phyloP scores from a whole-genome alignment of 2,888 invertebrate species.

The Mayetiola destructor region DNA sequence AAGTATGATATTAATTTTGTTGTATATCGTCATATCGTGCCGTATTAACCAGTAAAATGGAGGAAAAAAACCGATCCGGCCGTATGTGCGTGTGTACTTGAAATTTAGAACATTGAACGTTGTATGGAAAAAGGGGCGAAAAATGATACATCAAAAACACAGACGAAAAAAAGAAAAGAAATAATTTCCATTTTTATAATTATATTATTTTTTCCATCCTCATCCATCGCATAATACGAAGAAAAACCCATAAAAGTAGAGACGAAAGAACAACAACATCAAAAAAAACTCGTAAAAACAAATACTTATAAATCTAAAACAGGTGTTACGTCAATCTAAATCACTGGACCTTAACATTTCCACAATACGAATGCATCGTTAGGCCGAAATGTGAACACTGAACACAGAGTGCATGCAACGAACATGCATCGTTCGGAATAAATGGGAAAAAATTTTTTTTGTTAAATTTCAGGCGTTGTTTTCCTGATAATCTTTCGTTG shows the following conservation, averaged over 20 bases:
- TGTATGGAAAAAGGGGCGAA: constrained; percentile 2
- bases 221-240: background rate
- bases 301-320: constrained; percentile 13
- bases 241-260: background rate
- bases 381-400: background rate
- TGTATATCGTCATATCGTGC: too few species aligned
- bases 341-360: constrained; percentile 10
- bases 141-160: constrained; percentile 11
- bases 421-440: background rate
- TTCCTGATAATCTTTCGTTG: background rate
- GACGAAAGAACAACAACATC: background rate
- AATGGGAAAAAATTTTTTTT: background rate
- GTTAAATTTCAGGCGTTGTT: too few species aligned
- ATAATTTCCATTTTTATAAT: too few species aligned
- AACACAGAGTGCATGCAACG: background rate
- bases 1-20: too few species aligned
- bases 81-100: constrained; percentile 9
- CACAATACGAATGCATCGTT: background rate
- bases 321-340: constrained; percentile 11
- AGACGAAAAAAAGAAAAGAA: constrained; percentile 1
- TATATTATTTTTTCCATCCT: background rate
- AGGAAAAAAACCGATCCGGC: too few species aligned
- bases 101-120: background rate
- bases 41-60: too few species aligned
- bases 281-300: background rate